Evolutionary conservation across 2,113 vertebrate genomes (phyloP), one percentile per base, ranked within the genome.

Genomic region (Orcinus orca): DNA sequence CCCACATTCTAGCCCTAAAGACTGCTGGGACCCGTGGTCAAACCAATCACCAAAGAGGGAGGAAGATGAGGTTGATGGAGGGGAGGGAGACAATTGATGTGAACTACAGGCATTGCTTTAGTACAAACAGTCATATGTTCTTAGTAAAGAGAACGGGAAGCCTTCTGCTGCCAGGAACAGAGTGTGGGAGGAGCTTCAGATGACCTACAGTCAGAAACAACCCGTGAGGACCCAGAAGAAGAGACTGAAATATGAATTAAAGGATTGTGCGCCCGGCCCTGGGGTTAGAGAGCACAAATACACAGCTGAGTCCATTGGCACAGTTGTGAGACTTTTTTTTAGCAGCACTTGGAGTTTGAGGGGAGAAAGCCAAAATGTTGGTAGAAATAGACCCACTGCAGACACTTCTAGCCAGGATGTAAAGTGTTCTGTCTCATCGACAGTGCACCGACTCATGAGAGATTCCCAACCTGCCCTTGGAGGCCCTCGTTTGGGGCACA

Each of bases 1-100:
- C 58, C 25, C 18, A 2, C 70, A 44, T 44, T 71, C 20, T 23
- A 58, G 50, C 29, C 31, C 36, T 29, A 6, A 29, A 36, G 12
- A 23, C 50, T 8, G n/a, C 13, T 11, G 2, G 3, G 36, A 47
- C 7, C 33, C n/a, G 8, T 0, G 1, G 11, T 73, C n/a, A 68
- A n/a, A 41, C 41, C 50, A 7, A 63, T 93, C 85, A 50, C 47
- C 20, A 2, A 47, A 71, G 44, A 3, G 18, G 53, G 74, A 63
- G 44, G 65, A 65, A 85, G 82, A 74, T 55, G 71, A 70, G 23
- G 83, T 41, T 10, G 23, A n/a, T 2, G 21, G 1, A 13, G 6
- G 15, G 5, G 2, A 88, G 47, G n/a, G 44, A 47, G 33, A 41
- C 1, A 0, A 8, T 68, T 9, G 12, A 1, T 33, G 47, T 15